Evolutionary conservation across 2,797 vertebrate species (phyloP).

Genomic region (Anas capensis): DNA sequence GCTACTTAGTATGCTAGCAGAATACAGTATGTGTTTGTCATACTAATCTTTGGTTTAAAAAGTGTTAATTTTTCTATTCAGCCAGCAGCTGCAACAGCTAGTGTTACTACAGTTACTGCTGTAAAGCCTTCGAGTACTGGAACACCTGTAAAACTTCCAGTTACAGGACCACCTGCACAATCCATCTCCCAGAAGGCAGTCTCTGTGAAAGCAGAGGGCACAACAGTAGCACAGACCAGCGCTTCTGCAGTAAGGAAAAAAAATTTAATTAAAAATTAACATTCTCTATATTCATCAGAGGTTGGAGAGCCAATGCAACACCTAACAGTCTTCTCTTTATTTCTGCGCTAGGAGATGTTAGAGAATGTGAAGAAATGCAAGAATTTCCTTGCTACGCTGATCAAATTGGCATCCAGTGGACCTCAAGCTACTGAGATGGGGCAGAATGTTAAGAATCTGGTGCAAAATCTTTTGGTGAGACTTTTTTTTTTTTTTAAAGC

Average conservation of each 20-base stretch:
- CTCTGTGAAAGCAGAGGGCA: slow-evolving; percentile 72
- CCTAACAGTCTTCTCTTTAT: slow-evolving; percentile 45
- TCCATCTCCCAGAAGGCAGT: slow-evolving; percentile 66
- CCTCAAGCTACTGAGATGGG: slow-evolving; percentile 89
- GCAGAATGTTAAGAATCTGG: slow-evolving; percentile 89
- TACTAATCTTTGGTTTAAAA: slow-evolving; percentile 38
- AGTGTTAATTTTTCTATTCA: slow-evolving; percentile 73
- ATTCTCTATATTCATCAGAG: slow-evolving; percentile 61
- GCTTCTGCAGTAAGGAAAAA: slow-evolving; percentile 81
- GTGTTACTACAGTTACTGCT: slow-evolving; percentile 67
- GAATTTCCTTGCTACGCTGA: slow-evolving; percentile 93
- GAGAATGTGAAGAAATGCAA: slow-evolving; percentile 98
- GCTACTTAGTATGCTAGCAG: not conserved
- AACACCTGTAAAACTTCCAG: slow-evolving; percentile 74
- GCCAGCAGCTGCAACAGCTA: slow-evolving; percentile 74
- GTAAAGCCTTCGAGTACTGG: slow-evolving; percentile 72
- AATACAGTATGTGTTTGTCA: slow-evolving; percentile 17
- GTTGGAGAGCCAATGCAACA: slow-evolving; percentile 13
- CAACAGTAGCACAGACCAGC: slow-evolving; percentile 67
- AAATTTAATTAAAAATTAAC: slow-evolving; percentile 64
- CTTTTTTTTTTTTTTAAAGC: not conserved
- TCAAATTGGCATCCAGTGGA: slow-evolving; percentile 92
- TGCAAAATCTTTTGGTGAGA: slow-evolving; percentile 90
- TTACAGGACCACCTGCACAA: slow-evolving; percentile 67
- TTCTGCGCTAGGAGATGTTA: slow-evolving; percentile 83